Conservation (phyloP, 1,140 invertebrate genomes). For the Cecropterus lyciades region DNA sequence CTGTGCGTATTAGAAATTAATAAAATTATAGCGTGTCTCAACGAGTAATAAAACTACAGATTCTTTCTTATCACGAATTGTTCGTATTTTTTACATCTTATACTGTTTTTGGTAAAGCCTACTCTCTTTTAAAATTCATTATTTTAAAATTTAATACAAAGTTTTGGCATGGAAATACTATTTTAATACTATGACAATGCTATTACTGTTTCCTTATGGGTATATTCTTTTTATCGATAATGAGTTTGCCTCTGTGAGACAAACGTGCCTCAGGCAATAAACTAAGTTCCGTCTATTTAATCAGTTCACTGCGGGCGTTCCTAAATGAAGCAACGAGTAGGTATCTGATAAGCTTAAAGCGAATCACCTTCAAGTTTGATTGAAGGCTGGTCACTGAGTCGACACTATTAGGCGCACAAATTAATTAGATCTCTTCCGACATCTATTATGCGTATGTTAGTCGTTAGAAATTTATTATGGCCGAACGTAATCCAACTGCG, state of each 20-base stretch:
- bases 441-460: slow-evolving; percentile 22
- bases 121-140: no score
- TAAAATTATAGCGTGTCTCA: no score
- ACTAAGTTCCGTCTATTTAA: not conserved
- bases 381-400: slow-evolving; percentile 65
- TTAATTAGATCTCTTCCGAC: slow-evolving; percentile 65
- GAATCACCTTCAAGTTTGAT: slow-evolving; percentile 68
- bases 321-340: slow-evolving; percentile 56
- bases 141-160: no score
- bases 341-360: slow-evolving; percentile 68
- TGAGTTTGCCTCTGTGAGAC: slow-evolving; percentile 24
- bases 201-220: no score
- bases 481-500: slow-evolving; percentile 16
- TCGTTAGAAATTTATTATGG: slow-evolving; percentile 34
- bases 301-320: slow-evolving; percentile 18
- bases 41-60: no score
- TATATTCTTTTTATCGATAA: no score
- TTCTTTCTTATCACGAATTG: no score
- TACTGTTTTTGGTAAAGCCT: no score
- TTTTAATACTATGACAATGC: no score
- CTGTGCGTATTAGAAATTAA: no score
- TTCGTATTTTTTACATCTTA: no score
- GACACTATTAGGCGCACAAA: slow-evolving; percentile 57
- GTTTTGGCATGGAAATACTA: no score
- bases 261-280: not conserved